Base-by-base conservation (phyloP, 2,113 vertebrate genomes). In the Heterotilapia buettikoferi region DNA sequence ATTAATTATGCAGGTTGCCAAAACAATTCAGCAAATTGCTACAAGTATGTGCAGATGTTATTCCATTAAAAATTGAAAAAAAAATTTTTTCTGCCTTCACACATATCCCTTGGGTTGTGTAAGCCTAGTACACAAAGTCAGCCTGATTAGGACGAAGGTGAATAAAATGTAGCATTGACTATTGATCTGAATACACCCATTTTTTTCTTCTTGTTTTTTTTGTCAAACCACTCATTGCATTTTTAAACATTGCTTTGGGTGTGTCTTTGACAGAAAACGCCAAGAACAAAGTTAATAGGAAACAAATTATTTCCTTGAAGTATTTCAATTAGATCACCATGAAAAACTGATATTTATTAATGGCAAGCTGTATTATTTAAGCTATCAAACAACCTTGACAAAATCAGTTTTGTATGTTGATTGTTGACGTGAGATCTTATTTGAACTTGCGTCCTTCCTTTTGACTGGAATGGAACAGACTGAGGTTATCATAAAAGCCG, bases 401-500 rank as follows among this genome's bases (percentile, higher is more conserved):
- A 80, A 86, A 84, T 63, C 3, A 84, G 82, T 57, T 82, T 82
- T 85, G 59, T 36, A 54, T 56, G 90, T 81, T 90, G 90, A 93
- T 90, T 88, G 84, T 80, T 87, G 79, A 82, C 56, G 84, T 59
- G 84, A 93, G 83, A 84, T 86, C 81, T 93, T 53, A 84, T 93
- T 86, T 76, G 50, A 84, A 86, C 78, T 84, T 13, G 9, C 31
- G 9, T 86, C 79, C 80, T 88, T 61, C 57, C 47, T 73, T 90
- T 84, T 88, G 84, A 91, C 50, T 91, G 84, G 87, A 84, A 80
- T 66, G 24, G 59, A 91, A 47, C 82, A 92, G 91, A 93, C 88
- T 94, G 89, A 92, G 90, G 84, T 90, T 91, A 88, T 92, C 94
- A 93, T 92, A 90, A 93, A 93, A 91, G 94, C 92, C 83, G 63